Base-by-base conservation (phyloP, 2,797 vertebrate species). In the Semotilus atromaculatus region DNA sequence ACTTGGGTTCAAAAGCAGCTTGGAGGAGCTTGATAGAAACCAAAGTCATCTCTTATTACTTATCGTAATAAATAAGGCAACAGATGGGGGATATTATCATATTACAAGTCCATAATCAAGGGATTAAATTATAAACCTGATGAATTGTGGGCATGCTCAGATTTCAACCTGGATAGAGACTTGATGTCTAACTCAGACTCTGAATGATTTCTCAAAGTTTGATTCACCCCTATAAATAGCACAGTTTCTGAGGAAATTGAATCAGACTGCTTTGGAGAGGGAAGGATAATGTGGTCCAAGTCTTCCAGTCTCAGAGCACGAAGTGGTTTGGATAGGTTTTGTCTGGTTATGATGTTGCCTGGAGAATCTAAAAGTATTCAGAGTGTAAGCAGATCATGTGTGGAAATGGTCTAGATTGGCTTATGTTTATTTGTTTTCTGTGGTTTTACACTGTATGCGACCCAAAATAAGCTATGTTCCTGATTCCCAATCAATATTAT, bases 371-470 rank as follows among this genome's bases (percentile, higher is more conserved):
- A 23, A 78, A 53, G 10, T n/a, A 79, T 81, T 77, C 23, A 16
- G 18, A 86, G 40, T 70, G 40, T 38, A 58, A 80, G 66, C 58
- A 82, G 53, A 74, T 67, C 78, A 72, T 86, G 73, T 82, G 77
- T 75, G 73, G 68, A 73, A 85, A 74, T 1, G 14, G 67, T 81
- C 74, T 84, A 62, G 40, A 80, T 58, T 6, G 68, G 23, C 16
- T 64, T 14, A 53, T 55, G 26, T 36, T 48, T 68, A 62, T 68
- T 45, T 78, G 21, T 34, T 68, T 26, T 16, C 53, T 67, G 13
- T 34, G 13, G 29, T 80, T 67, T 80, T 34, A 10, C 21, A 55
- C 23, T 53, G 19, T 9, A 45, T 67, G 29, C 62, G 68, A 80
- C 14, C 13, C 31, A 67, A 31, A 36, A 36, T 75, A 66, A 79